Base-by-base conservation (phyloP, 2,888 invertebrate species). In the Synanthedon myopaeformis region DNA sequence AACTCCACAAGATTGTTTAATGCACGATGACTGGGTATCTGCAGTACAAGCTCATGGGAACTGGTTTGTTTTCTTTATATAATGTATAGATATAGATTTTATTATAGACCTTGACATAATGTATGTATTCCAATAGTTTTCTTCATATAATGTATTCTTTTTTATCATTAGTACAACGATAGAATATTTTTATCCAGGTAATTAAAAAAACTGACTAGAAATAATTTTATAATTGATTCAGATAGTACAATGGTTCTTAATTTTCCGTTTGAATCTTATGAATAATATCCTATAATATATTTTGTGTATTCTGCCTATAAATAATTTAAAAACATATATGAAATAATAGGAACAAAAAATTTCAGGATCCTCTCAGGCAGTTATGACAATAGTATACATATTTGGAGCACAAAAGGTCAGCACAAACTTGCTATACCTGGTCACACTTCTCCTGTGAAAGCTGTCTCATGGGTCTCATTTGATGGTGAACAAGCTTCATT, bases 11-110 rank as follows among this genome's bases (percentile, higher is more conserved):
- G 95, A 97, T 75, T 96, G 96, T 72, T 87, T 99, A 60, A 90
- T 96, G 75, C 98, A 98, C 69, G 97, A 98, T 80, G 99, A 99
- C 74, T 99, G 99, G 99, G 96, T 99, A n/a, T 94, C 96, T 17
- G 91, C 95, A 49, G 92, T 97, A 0, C 92, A 93, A 63, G 89
- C 91, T 48, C 83, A 89, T 57, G 90, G 89, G 48, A 91, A 91
- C 70, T 95, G 94, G 93, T 92, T 58, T 62, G 63, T 58, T n/a
- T n/a, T 42, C 42, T 42, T 42, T 6, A 42, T 42, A 13, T 12
- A 42, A n/a, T 42, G 5, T 2, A 11, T 42, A n/a, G n/a, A n/a
- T n/a, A n/a, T n/a, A n/a, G n/a, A n/a, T n/a, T n/a, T n/a, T n/a
- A n/a, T n/a, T n/a, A n/a, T n/a, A n/a, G n/a, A n/a, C n/a, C n/a